Evolutionary conservation across 2,888 invertebrate genomes (phyloP), one percentile per base, ranked within the genome.

Genomic region (Archips xylosteana): DNA sequence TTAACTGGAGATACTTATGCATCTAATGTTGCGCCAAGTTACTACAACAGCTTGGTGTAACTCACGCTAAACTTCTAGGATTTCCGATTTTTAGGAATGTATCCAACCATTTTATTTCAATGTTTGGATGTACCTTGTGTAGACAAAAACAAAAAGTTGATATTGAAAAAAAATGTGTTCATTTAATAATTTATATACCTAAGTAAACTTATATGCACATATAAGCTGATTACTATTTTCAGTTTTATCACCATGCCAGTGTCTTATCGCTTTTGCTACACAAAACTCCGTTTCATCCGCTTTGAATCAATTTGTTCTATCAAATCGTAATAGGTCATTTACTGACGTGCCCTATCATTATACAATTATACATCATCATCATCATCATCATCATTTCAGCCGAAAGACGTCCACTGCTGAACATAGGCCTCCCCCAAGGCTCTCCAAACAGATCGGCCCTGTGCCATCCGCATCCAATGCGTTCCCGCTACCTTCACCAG

Each of bases 361-460:
- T 64, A 45, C 69, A 75, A 45, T 72, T 68, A 81, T 78, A 76
- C 76, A 79, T 80, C n/a, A n/a, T n/a, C n/a, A n/a, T n/a, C n/a
- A n/a, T n/a, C n/a, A n/a, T n/a, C n/a, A n/a, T n/a, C n/a, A n/a
- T n/a, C n/a, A n/a, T n/a, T n/a, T n/a, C n/a, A n/a, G n/a, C n/a
- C n/a, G n/a, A n/a, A n/a, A n/a, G n/a, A n/a, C n/a, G n/a, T n/a
- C n/a, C n/a, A n/a, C n/a, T n/a, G n/a, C n/a, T n/a, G n/a, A n/a
- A n/a, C n/a, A n/a, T n/a, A n/a, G n/a, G n/a, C n/a, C n/a, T n/a
- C n/a, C n/a, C n/a, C n/a, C n/a, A n/a, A n/a, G n/a, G n/a, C n/a
- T n/a, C n/a, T n/a, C n/a, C n/a, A n/a, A n/a, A n/a, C n/a, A n/a
- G n/a, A n/a, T n/a, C n/a, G n/a, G n/a, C n/a, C n/a, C n/a, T n/a